Conservation (phyloP, 2,113 vertebrate genomes). For the Albula glossodonta region DNA sequence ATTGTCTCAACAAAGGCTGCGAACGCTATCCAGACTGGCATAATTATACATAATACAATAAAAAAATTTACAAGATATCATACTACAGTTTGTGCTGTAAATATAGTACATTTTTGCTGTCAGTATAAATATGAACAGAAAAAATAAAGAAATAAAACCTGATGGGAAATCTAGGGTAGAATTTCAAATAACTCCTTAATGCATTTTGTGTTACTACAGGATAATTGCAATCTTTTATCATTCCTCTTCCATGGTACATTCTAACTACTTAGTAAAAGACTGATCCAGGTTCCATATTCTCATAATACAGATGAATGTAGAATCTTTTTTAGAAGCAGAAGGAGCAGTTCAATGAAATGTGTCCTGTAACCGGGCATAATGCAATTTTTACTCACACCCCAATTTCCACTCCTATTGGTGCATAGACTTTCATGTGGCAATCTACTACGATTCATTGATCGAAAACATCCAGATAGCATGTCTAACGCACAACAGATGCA, state of each 20-base stretch:
- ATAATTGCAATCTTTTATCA: neutral
- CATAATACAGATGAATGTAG: conserved; percentile 4
- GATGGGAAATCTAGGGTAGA: conserved; percentile 6
- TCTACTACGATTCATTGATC: too few species aligned
- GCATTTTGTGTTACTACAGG: neutral
- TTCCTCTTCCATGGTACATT: neutral
- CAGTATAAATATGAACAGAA: conserved; percentile 20
- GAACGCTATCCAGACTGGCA: neutral
- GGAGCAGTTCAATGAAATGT: neutral
- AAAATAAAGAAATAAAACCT: neutral
- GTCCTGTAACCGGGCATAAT: neutral
- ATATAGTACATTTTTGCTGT: conserved; percentile 19
- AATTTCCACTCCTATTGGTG: neutral
- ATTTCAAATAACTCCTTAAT: neutral
- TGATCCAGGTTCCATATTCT: conserved; percentile 7
- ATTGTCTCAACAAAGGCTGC: conserved; percentile 6
- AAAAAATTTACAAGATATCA: conserved; percentile 20
- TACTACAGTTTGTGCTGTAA: conserved; percentile 23
- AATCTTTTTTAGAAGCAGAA: neutral
- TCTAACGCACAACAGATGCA: too few species aligned
- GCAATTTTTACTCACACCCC: neutral
- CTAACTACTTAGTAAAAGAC: neutral
- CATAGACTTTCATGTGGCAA: neutral
- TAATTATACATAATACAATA: neutral
- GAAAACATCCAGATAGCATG: too few species aligned